These are phyloP conservation scores for Manis pentadactyla DNA, from an alignment of 2,797 vertebrate species.

Conservation along the genomic window DNA sequence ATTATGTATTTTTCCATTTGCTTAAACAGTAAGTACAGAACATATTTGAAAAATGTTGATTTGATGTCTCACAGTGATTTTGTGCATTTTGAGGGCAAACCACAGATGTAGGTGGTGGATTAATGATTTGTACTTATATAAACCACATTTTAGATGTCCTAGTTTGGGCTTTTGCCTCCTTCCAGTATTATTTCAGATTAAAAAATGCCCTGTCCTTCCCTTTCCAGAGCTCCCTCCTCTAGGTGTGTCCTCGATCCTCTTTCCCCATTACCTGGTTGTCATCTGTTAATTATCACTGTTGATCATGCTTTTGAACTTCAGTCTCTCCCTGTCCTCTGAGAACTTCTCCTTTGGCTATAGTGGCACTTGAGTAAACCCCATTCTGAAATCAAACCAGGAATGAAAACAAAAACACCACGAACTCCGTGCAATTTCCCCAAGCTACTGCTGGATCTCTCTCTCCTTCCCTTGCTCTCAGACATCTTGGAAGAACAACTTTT, in stretches of 20 bases:
- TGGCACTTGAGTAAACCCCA: neutral
- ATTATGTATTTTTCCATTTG: neutral
- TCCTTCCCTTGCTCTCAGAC: neutral
- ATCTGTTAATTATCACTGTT: neutral
- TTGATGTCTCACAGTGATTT: slow-evolving; percentile 10
- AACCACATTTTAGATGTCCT: neutral
- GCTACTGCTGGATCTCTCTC: neutral
- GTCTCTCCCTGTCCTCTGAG: neutral
- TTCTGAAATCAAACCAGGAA: neutral
- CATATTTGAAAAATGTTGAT: neutral
- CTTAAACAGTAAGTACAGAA: neutral
- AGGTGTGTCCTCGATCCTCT: neutral
- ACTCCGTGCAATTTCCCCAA: too few relatives aligned
- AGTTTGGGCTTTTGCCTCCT: neutral
- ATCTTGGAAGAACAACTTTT: neutral
- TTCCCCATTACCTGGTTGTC: neutral
- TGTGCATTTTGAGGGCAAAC: neutral
- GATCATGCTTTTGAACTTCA: neutral
- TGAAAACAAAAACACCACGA: neutral
- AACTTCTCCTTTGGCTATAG: neutral
- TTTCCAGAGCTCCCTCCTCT: neutral
- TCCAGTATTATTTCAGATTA: neutral
- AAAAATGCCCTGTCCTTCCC: neutral
- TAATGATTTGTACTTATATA: neutral
- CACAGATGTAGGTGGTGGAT: neutral